phyloP scores from a whole-genome alignment of 2,797 vertebrate species.

The Periparus ater region DNA sequence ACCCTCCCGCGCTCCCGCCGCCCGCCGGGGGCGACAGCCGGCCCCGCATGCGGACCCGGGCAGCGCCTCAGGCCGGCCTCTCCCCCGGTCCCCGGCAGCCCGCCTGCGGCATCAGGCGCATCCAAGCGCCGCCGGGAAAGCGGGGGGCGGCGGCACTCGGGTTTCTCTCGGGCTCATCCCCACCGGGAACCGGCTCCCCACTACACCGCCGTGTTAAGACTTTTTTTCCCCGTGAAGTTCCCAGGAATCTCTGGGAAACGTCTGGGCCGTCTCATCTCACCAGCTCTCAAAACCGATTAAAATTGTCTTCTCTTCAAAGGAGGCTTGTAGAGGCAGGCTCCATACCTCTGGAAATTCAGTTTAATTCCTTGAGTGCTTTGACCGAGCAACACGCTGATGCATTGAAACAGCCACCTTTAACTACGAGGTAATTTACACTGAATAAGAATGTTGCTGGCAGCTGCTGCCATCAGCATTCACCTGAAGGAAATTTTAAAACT shows the following conservation, averaged over 20 bases:
- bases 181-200: not conserved
- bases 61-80: not conserved
- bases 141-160: not conserved
- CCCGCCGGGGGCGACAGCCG: too few relatives aligned
- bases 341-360: not conserved
- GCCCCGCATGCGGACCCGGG: not conserved
- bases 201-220: not conserved
- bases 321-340: not conserved
- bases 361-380: not conserved
- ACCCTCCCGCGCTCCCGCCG: not conserved
- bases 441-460: fast-evolving
- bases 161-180: not conserved
- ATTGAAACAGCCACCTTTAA: not conserved
- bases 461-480: not conserved
- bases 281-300: not conserved
- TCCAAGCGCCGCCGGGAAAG: not conserved
- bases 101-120: not conserved
- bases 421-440: not conserved
- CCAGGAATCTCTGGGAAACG: not conserved
- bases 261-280: not conserved
- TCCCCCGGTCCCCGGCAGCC: not conserved
- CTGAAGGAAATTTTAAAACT: not conserved
- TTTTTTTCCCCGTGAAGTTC: not conserved
- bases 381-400: not conserved
- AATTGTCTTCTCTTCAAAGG: not conserved